A percentile compares a stretch with the other conserved stretches of the same genome.
Evolutionary conservation across 2,888 invertebrate species (phyloP).

Genomic region (Callyntrura guangdongensis): DNA sequence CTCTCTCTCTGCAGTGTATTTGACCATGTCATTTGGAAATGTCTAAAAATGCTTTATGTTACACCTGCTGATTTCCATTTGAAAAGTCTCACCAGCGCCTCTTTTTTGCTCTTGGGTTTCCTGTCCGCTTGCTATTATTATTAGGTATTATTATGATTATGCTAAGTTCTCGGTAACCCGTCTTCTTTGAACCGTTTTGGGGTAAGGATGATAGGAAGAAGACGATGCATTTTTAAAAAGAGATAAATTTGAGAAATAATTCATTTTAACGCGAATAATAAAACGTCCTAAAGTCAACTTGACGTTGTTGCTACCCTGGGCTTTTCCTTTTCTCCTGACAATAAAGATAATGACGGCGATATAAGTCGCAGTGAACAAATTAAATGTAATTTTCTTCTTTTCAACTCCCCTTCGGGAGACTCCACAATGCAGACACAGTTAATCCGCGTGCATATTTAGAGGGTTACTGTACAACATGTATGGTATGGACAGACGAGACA

Average conservation of each 20-base stretch:
- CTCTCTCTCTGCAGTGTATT: not conserved
- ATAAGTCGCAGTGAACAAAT: conserved; percentile 27
- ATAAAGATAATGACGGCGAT: not conserved
- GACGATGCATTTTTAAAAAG: conserved; percentile 18
- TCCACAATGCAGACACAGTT: conserved; percentile 8
- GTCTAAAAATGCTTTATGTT: not conserved
- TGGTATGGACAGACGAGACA: too few relatives aligned
- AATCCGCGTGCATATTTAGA: not conserved
- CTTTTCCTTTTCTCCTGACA: not conserved
- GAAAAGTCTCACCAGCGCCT: not conserved
- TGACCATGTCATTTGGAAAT: not conserved
- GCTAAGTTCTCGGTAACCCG: not conserved
- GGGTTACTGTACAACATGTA: too few relatives aligned
- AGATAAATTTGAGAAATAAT: conserved; percentile 7
- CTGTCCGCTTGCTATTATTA: not conserved
- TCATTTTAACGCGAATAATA: conserved; percentile 36
- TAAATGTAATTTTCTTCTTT: conserved; percentile 27
- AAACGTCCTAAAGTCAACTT: conserved; percentile 20
- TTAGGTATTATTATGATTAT: not conserved
- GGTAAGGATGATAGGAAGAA: not conserved
- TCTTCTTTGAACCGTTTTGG: conserved; percentile 26
- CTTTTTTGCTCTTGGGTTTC: conserved; percentile 13
- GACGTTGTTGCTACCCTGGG: not conserved
- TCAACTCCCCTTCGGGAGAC: conserved; percentile 3
- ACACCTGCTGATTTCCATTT: conserved; percentile 48